Evolutionary conservation across 2,888 invertebrate species (phyloP), one percentile per base, ranked within the genome.

Genomic region (Callosobruchus maculatus): DNA sequence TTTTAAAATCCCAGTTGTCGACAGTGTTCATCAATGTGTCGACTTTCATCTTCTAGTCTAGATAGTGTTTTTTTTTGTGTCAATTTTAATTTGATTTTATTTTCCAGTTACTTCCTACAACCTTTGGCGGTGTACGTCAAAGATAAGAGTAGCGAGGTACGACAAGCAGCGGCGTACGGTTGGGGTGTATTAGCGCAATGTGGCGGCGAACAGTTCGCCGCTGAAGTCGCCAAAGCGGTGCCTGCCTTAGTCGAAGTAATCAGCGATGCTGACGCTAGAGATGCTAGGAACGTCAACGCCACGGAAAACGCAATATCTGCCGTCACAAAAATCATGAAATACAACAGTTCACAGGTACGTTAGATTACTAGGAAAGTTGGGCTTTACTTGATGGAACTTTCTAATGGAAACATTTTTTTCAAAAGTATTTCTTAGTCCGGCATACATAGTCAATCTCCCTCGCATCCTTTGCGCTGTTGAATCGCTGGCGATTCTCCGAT

Each of bases 271-370:
- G 94, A 94, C 82, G 91, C 97, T 9, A 92, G 96, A 81, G 90
- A 92, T 70, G 89, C 92, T 0, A 95, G 96, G 83, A 97, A 98
- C 86, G 88, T 94, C 18, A 95, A 93, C 85, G 95, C 99, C 0
- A 99, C 99, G 1, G 99, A 99, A 88, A 99, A 99, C 86, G 98
- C 97, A 21, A 98, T 99, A 80, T 95, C 98, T n/a, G 99, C 99
- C 2, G 94, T 99, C 74, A 94, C 98, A 71, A 99, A 99, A 91
- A 98, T 99, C 84, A 92, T 98, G 83, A 97, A 97, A 89, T 97
- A 94, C 86, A 96, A 96, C 86, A 92, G 91, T 83, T 91, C 93
- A 71, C 93, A 93, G 49, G 79, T 49, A 49, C 26, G 26, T 4
- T 7, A 7, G 7, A 26, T 26, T 26, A 7, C 26, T 26, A n/a